Base-by-base conservation (phyloP, 2,797 vertebrate genomes). In the Octomys mimax region DNA sequence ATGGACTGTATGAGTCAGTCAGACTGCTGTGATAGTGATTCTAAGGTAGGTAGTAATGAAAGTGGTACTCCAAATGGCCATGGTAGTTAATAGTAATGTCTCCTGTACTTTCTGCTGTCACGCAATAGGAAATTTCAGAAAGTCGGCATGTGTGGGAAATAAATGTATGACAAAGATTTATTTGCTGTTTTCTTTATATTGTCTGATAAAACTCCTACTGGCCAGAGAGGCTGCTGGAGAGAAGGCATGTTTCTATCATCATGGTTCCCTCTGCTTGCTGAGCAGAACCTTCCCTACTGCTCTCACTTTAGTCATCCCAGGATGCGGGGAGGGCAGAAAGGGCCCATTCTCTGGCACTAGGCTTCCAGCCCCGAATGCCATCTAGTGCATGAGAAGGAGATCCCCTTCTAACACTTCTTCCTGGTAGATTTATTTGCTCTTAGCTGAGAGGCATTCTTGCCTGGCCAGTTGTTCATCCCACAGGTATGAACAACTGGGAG, bases 261-360 rank as follows among this genome's bases (percentile, higher is more conserved):
- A 5, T 28, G 24, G 73, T 52, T 36, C n/a, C 11, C 42, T 36
- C 14, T 13, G 21, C 64, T 84, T 87, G 66, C 19, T 36, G 54
- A 46, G 33, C 61, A 52, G n/a, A 28, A 28, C 3, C 42, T 73
- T 83, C 54, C 21, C 7, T 24, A 22, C 61, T 19, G 2, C 7
- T 77, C 24, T 42, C 46, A 14, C 24, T 73, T 5, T n/a, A 22
- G 8, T 42, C 21, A 1, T n/a, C 21, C 4, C 81, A 22, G 36
- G 36, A 36, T 12, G 71, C 10, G 18, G 28, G 64, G 14, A 5
- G 21, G 12, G 9, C 8, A 46, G 36, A 7, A 12, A 57, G 26
- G 36, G 16, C 4, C 12, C 0, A 5, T 31, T 26, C 9, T 19
- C 39, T 1, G 24, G 39, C n/a, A 7, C 2, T 33, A 21, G 19